phyloP scores from a whole-genome alignment of 2,888 invertebrate genomes.

The Metacarcinus magister region DNA sequence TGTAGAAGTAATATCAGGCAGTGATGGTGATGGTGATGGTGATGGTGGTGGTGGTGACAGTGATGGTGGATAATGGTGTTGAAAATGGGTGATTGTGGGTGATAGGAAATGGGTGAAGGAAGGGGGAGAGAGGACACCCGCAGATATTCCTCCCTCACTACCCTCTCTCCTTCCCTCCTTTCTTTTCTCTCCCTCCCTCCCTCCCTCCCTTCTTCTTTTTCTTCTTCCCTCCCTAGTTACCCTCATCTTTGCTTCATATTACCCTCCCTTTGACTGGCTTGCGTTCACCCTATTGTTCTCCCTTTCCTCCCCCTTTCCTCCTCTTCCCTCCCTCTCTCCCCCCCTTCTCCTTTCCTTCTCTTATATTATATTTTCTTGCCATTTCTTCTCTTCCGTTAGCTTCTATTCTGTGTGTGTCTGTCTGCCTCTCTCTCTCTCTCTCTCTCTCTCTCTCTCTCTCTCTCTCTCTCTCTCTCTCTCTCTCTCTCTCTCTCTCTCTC shows the following conservation, averaged over 20 bases:
- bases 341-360: not conserved
- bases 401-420: no score
- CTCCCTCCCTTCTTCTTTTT: not conserved
- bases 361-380: not conserved
- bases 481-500: not conserved
- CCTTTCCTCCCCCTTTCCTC: not conserved
- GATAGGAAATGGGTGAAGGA: not conserved
- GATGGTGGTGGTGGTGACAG: not conserved
- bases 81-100: not conserved
- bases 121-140: slow-evolving; percentile 6
- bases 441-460: not conserved
- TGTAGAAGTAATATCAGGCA: not conserved
- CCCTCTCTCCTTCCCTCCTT: not conserved
- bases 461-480: not conserved
- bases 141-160: slow-evolving; percentile 28
- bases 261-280: not conserved
- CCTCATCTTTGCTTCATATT: not conserved
- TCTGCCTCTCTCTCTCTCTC: not conserved
- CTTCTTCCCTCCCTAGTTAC: not conserved
- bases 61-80: not conserved
- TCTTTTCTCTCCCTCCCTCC: not conserved
- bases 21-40: not conserved
- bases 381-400: not conserved
- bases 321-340: not conserved
- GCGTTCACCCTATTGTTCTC: slow-evolving; percentile 30